phyloP scores from a whole-genome alignment of 2,113 vertebrate species.

The Osmerus eperlanus region DNA sequence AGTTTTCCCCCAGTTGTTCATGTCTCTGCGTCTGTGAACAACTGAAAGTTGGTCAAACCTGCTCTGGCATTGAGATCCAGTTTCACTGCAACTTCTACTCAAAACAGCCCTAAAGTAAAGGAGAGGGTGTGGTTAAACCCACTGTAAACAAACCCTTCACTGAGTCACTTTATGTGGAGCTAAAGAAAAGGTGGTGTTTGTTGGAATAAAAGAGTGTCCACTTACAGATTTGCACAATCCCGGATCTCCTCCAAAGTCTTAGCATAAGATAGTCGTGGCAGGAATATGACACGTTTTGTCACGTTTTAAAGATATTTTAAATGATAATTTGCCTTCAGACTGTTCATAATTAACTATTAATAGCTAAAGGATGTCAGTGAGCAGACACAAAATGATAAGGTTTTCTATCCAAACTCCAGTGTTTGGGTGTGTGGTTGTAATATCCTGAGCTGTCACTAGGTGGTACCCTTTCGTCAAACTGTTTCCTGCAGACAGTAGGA shows the following conservation, averaged over 20 bases:
- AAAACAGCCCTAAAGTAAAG: not conserved
- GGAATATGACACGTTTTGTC: no score
- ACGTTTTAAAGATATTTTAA: no score
- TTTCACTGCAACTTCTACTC: slow-evolving; percentile 14
- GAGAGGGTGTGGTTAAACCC: slow-evolving; percentile 18
- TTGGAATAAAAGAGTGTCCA: not conserved
- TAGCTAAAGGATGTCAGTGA: no score
- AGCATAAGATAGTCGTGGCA: no score
- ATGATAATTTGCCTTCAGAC: no score
- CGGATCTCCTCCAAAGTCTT: no score
- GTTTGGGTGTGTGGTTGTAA: not conserved
- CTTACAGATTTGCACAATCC: no score
- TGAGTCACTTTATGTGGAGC: not conserved
- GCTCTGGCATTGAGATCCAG: slow-evolving; percentile 12
- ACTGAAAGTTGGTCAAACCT: slow-evolving; percentile 18
- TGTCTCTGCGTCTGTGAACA: not conserved
- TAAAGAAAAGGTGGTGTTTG: not conserved
- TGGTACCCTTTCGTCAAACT: slow-evolving; percentile 37
- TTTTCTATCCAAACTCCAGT: no score
- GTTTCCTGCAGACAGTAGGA: not conserved
- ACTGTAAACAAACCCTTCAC: not conserved
- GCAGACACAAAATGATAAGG: not conserved
- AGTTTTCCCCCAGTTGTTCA: slow-evolving; percentile 24
- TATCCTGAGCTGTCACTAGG: slow-evolving; percentile 40
- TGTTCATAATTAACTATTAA: no score